Base-by-base conservation (phyloP, 2,113 vertebrate genomes). In the Bos indicus region DNA sequence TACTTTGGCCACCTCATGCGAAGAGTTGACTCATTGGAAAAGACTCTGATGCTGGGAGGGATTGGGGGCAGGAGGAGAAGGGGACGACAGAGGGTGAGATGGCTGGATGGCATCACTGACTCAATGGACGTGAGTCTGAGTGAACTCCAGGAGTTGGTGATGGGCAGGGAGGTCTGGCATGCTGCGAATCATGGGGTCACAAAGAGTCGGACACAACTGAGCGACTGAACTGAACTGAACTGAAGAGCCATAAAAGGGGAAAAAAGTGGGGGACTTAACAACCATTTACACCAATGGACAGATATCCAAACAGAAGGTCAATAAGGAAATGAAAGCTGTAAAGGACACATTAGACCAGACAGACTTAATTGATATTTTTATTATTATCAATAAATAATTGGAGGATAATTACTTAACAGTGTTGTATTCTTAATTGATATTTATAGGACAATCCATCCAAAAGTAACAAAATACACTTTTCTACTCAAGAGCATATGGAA, bases 81-180 rank as follows among this genome's bases (percentile, higher is more conserved):
- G 48, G 48, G 48, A 48, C 0, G 11, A 12, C 48, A 48, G 48
- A 48, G 48, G 48, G 2, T 48, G 48, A 48, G 48, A 48, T 48
- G 48, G 48, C 11, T 48, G 48, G 48, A 48, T 48, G 48, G 48
- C 48, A 48, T 48, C 48, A 48, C 48, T 48, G 48, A 48, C 48
- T 48, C 11, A 2, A 48, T 12, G 2, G 48, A 48, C 2, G 0
- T 48, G 48, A 48, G 48, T 48, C 48, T 48, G 11, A 3, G 48
- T 48, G 48, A 48, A 48, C 48, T 48, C 48, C 11, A 0, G 48
- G 48, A 48, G 48, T 48, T 48, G 48, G 48, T 48, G 48, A 48
- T 48, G 48, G 48, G 3, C 48, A 48, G 2, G 2, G 48, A 12
- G 11, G 11, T 2, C 48, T 48, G 48, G 48, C 2, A 0, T 48